Conservation (phyloP, 2,888 invertebrate genomes). For the Pterostichus madidus region DNA sequence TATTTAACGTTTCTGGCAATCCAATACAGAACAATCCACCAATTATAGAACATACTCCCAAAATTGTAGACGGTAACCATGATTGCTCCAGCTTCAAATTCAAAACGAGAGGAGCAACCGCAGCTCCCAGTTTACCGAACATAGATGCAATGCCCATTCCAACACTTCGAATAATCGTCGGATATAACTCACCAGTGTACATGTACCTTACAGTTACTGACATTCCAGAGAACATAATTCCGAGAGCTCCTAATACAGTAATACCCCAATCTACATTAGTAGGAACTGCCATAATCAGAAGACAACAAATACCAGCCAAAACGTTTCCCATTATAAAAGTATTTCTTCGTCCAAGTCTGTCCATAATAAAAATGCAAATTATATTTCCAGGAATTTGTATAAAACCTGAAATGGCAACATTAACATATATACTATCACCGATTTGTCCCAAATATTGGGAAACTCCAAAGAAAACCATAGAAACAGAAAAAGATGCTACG, state of each 20-base stretch:
- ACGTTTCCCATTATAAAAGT: conserved; percentile 83
- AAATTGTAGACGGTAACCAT: conserved; percentile 86
- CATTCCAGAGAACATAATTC: conserved; percentile 89
- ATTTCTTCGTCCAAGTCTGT: conserved; percentile 83
- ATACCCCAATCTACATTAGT: conserved; percentile 67
- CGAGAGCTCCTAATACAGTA: conserved; percentile 79
- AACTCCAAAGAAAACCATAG: conserved; percentile 92
- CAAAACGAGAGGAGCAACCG: conserved; percentile 89
- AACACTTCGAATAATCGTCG: conserved; percentile 92
- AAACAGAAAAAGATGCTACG: conserved; percentile 90
- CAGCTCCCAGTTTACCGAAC: conserved; percentile 91
- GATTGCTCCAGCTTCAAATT: conserved; percentile 75
- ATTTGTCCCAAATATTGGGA: conserved; percentile 90
- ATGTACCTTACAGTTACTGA: conserved; percentile 92
- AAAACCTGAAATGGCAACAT: conserved; percentile 89
- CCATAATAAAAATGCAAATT: conserved; percentile 80
- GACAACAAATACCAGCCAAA: conserved; percentile 82
- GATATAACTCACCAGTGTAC: conserved; percentile 93
- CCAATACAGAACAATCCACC: conserved; percentile 83
- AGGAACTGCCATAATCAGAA: conserved; percentile 81
- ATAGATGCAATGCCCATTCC: conserved; percentile 93
- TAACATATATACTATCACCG: conserved; percentile 89
- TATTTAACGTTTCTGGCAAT: conserved; percentile 89
- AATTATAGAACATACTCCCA: conserved; percentile 84
- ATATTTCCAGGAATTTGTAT: conserved; percentile 82